Evolutionary conservation across 2,797 vertebrate genomes (phyloP).

Genomic region (Ibycter americanus): DNA sequence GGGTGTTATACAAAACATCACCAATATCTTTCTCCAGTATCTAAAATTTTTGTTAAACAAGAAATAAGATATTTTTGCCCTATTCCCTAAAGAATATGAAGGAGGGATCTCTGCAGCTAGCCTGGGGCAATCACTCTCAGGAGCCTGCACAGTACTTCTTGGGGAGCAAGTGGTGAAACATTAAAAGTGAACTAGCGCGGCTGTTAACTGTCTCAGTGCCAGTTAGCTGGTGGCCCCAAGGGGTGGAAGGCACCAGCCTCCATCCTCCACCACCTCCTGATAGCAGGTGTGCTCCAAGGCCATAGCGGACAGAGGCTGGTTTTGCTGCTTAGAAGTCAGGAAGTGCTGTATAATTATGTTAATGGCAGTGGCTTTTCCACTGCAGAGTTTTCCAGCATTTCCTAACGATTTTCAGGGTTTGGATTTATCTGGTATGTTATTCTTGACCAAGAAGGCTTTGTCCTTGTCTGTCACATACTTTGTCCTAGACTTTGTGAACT

Average conservation of each 20-base stretch:
- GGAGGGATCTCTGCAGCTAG: background rate
- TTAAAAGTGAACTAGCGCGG: background rate
- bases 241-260: background rate
- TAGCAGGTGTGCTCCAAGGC: background rate
- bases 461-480: background rate
- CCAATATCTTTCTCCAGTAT: background rate
- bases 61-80: background rate
- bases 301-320: rapidly evolving
- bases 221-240: rapidly evolving
- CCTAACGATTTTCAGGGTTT: background rate
- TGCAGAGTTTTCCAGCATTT: background rate
- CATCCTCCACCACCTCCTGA: background rate
- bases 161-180: background rate
- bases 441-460: background rate
- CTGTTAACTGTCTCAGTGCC: background rate
- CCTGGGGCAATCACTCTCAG: background rate
- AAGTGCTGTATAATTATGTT: background rate
- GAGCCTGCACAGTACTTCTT: background rate
- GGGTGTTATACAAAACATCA: background rate
- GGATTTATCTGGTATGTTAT: background rate
- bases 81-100: background rate
- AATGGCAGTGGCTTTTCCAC: background rate
- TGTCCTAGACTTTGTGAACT: background rate
- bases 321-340: background rate
- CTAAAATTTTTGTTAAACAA: background rate